Percentiles rank a stretch among this genome's conserved stretches.
phyloP scores from a whole-genome alignment of 2,113 vertebrate species.

The Odontesthes bonariensis region DNA sequence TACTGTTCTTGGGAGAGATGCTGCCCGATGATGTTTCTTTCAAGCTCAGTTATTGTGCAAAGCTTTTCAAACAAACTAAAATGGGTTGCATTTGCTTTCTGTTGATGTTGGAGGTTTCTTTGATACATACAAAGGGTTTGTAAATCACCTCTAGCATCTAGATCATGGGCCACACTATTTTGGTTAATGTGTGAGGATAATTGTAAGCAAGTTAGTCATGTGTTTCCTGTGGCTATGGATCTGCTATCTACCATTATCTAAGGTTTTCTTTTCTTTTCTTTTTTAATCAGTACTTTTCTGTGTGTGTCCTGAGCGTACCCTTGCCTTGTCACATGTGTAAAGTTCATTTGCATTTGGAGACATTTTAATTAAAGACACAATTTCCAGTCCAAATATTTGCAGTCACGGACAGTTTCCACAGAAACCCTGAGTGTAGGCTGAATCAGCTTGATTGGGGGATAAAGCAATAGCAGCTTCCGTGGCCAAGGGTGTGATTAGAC shows the following conservation, averaged over 20 bases:
- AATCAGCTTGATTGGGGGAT: slow-evolving; percentile 61
- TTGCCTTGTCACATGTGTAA: slow-evolving; percentile 18
- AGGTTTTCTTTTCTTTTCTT: neutral
- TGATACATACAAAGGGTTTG: neutral
- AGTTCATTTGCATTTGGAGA: slow-evolving; percentile 36
- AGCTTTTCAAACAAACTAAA: slow-evolving; percentile 17
- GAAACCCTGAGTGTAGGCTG: slow-evolving; percentile 30
- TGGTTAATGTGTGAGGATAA: neutral
- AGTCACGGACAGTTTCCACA: slow-evolving; percentile 45
- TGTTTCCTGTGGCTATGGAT: neutral
- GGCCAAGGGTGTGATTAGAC: slow-evolving; percentile 20
- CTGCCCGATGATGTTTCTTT: slow-evolving; percentile 32
- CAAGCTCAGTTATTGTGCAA: slow-evolving; percentile 25
- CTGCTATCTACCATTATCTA: neutral
- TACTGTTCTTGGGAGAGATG: slow-evolving; percentile 19
- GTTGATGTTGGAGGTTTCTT: neutral
- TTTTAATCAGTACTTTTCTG: neutral
- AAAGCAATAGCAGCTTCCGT: slow-evolving; percentile 39
- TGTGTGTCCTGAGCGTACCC: neutral
- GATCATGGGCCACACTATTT: neutral
- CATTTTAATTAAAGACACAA: slow-evolving; percentile 48
- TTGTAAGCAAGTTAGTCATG: neutral
- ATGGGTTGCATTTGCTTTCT: neutral
- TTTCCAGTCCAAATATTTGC: slow-evolving; percentile 50
- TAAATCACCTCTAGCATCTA: neutral